Percentiles rank a stretch among this genome's conserved stretches.
phyloP scores from a whole-genome alignment of 35 echinoderm and acorn worm genomes.

The Heliocidaris tuberculata region DNA sequence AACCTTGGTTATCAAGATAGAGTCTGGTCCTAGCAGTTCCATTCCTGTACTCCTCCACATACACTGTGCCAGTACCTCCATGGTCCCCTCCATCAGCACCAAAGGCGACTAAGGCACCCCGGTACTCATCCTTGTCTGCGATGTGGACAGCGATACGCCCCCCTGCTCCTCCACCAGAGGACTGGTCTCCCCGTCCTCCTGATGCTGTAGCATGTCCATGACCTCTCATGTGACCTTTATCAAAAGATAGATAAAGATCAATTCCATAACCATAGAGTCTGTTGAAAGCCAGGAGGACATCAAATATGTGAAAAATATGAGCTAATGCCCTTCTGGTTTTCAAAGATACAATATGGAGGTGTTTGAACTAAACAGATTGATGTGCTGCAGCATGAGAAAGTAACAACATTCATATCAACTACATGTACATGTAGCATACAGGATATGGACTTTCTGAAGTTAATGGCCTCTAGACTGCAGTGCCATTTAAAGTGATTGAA shows the following conservation, averaged over 20 bases:
- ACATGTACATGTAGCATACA: too few species aligned
- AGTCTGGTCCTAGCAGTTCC: constrained; percentile 64
- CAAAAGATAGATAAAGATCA: not conserved
- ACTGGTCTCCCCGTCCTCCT: constrained; percentile 64
- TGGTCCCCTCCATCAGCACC: constrained; percentile 54
- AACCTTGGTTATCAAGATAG: constrained; percentile 80
- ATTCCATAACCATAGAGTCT: too few species aligned
- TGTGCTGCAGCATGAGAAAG: too few species aligned
- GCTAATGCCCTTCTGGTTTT: too few species aligned
- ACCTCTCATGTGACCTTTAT: constrained; percentile 75
- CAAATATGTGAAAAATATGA: too few species aligned
- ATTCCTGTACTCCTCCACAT: constrained; percentile 79
- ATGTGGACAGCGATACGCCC: constrained; percentile 90
- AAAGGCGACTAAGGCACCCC: constrained; percentile 66
- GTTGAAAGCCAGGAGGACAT: too few species aligned
- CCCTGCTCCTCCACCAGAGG: constrained; percentile 78
- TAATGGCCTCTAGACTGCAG: too few species aligned
- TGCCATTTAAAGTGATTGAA: too few species aligned
- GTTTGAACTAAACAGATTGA: too few species aligned
- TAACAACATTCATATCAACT: too few species aligned
- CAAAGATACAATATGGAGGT: too few species aligned
- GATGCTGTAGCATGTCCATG: constrained; percentile 68
- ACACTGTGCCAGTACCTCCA: constrained; percentile 85
- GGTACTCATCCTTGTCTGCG: constrained; percentile 68
- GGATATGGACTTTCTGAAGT: too few species aligned